Percentiles rank a stretch among this genome's conserved stretches.
These are phyloP conservation scores for Bombus sibiricus DNA, from an alignment of 1,140 invertebrate species.

Conservation along the genomic window DNA sequence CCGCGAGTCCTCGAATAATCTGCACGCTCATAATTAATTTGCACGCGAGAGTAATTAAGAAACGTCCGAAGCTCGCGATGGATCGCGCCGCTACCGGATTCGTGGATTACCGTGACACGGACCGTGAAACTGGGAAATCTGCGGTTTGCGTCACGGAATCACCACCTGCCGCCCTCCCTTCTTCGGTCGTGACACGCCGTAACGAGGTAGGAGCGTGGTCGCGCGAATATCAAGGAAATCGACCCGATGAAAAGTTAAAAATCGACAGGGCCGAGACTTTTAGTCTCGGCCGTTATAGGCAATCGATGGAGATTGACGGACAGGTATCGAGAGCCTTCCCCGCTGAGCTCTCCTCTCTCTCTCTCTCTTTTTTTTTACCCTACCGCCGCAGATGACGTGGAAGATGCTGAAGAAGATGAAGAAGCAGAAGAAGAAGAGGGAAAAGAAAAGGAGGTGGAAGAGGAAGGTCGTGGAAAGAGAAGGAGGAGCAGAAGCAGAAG, in stretches of 20 bases:
- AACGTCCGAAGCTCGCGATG: conserved; percentile 36
- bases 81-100: not conserved
- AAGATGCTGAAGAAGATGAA: conserved; percentile 56
- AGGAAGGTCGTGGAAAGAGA: not conserved
- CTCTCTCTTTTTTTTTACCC: conserved; percentile 8
- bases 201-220: not conserved
- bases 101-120: not conserved
- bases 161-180: not conserved
- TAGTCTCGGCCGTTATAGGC: conserved; percentile 64
- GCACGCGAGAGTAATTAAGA: conserved; percentile 69
- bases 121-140: not conserved
- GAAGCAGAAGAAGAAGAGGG: conserved; percentile 35
- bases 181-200: not conserved
- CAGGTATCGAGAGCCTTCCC: conserved; percentile 68
- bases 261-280: conserved; percentile 43
- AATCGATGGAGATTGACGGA: conserved; percentile 67
- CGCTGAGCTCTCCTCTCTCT: conserved; percentile 48
- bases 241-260: conserved; percentile 59
- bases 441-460: not conserved
- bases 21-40: conserved; percentile 76
- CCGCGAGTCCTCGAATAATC: conserved; percentile 67
- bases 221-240: conserved; percentile 6
- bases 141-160: not conserved
- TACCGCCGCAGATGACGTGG: conserved; percentile 57
- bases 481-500: conserved; percentile 31